These are phyloP conservation scores for Rhegmatorhina hoffmannsi DNA, from an alignment of 2,113 vertebrate species.

Conservation along the genomic window DNA sequence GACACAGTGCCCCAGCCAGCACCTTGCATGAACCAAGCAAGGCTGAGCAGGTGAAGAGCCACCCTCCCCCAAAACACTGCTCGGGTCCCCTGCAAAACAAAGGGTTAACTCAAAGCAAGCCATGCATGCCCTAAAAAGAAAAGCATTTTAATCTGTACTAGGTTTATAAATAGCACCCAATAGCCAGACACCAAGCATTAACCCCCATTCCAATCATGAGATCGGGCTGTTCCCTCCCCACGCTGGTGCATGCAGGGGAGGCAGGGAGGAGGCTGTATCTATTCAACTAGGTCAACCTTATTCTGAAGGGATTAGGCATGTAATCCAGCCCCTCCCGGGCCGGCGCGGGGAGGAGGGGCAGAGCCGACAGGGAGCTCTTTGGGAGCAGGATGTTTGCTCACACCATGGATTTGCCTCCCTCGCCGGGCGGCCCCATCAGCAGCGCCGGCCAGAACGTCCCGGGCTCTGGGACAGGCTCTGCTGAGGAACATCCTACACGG, in stretches of 20 bases:
- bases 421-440: accelerated
- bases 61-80: background rate
- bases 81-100: background rate
- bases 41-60: background rate
- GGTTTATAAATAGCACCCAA: constrained; percentile 65
- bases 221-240: background rate
- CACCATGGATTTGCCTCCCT: background rate
- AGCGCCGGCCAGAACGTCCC: background rate
- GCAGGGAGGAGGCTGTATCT: constrained; percentile 14
- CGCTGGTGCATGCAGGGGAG: background rate
- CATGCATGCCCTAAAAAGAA: constrained; percentile 60
- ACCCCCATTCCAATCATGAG: constrained; percentile 42
- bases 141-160: constrained; percentile 65
- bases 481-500: accelerated
- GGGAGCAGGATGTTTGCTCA: constrained; percentile 33
- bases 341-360: background rate
- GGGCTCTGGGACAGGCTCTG: background rate
- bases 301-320: constrained; percentile 71
- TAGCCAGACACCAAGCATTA: background rate
- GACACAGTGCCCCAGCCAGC: background rate
- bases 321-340: constrained; percentile 67
- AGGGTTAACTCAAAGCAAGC: constrained; percentile 54
- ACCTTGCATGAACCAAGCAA: background rate
- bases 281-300: constrained; percentile 76
- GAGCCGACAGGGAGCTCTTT: background rate